These are phyloP conservation scores for Timema podura DNA, from an alignment of 2,888 invertebrate genomes.

Conservation along the genomic window DNA sequence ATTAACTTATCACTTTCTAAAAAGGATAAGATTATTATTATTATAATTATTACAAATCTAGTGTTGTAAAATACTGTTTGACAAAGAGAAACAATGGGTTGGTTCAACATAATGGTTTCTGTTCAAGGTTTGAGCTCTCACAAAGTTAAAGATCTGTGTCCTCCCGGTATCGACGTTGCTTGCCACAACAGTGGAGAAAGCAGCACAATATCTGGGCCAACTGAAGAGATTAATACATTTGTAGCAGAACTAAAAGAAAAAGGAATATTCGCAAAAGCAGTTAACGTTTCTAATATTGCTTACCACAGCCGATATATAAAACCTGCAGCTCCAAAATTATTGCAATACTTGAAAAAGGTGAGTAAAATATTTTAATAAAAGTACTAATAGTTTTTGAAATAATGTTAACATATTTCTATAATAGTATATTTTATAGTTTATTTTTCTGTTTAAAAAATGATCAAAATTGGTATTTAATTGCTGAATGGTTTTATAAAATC, in stretches of 20 bases:
- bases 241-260: constrained; percentile 50
- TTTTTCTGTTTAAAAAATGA: not conserved
- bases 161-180: constrained; percentile 65
- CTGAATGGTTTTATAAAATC: not conserved
- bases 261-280: constrained; percentile 36
- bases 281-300: constrained; percentile 37
- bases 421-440: not conserved
- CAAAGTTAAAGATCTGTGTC: constrained; percentile 41
- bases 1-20: no score
- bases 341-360: constrained; percentile 45
- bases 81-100: no score
- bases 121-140: constrained; percentile 44
- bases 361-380: not conserved
- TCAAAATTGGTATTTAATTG: no score
- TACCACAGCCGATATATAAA: constrained; percentile 40
- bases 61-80: no score
- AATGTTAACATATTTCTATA: not conserved
- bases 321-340: constrained; percentile 46
- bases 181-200: constrained; percentile 77
- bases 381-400: not conserved
- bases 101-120: not conserved
- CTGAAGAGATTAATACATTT: constrained; percentile 56
- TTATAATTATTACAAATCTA: no score
- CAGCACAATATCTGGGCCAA: constrained; percentile 74
- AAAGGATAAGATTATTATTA: no score